Evolutionary conservation across 2,113 vertebrate species (phyloP).

Genomic region (Ciconia stormi): DNA sequence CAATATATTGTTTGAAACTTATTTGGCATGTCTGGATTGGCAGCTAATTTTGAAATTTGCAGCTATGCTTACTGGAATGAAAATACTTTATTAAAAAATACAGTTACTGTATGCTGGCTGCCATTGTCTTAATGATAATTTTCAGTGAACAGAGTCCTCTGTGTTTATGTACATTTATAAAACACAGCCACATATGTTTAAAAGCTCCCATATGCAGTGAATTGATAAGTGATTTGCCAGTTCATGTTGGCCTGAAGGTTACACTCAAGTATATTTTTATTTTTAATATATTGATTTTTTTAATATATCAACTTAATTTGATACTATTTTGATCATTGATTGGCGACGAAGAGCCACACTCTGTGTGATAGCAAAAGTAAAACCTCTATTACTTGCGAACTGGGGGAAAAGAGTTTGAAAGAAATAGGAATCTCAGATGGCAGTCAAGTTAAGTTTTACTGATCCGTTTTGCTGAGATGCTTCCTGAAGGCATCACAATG

Average conservation of each 20-base stretch:
- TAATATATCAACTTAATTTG: not conserved
- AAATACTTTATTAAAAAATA: not conserved
- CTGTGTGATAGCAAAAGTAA: not conserved
- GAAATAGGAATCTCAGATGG: not conserved
- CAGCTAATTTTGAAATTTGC: not conserved
- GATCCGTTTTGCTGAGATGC: not conserved
- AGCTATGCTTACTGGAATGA: not conserved
- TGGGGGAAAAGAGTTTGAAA: not conserved
- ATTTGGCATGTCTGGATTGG: not conserved
- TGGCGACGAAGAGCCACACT: not conserved
- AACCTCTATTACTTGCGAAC: not conserved
- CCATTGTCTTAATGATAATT: not conserved
- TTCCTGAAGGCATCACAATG: not conserved
- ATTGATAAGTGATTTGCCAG: not conserved
- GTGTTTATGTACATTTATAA: not conserved
- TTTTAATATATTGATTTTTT: not conserved
- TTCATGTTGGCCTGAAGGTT: not conserved
- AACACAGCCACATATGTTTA: not conserved
- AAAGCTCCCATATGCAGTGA: not conserved
- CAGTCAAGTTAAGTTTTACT: not conserved
- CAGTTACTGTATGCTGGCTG: not conserved
- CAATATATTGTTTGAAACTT: not conserved
- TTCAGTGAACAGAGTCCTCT: not conserved
- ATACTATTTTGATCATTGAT: not conserved
- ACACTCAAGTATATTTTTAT: not conserved